Percentiles rank a stretch among this genome's conserved stretches.
These are phyloP conservation scores for Triplophysa tibetana DNA, from an alignment of 2,113 vertebrate species.

Conservation along the genomic window DNA sequence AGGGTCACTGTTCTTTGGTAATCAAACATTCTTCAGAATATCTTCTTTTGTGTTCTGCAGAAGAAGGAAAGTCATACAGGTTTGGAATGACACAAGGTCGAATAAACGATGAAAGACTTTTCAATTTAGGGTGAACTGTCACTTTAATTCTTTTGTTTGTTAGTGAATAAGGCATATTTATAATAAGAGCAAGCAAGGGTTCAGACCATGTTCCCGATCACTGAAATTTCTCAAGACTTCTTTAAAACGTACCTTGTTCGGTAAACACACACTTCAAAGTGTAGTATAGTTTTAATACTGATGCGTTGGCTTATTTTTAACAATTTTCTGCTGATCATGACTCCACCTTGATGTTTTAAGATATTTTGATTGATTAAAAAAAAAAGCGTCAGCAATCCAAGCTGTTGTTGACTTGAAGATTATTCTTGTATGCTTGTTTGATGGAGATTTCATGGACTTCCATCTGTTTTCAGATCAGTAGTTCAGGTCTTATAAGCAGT, in stretches of 20 bases:
- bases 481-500: slow-evolving; percentile 24
- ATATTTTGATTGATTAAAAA: not conserved
- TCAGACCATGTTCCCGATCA: not conserved
- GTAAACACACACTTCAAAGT: not conserved
- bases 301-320: not conserved
- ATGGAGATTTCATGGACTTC: slow-evolving; percentile 5
- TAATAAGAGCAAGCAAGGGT: too few species aligned
- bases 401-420: slow-evolving; percentile 12
- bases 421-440: slow-evolving; percentile 26
- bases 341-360: slow-evolving; percentile 26
- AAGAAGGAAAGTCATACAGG: too few species aligned
- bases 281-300: slow-evolving; percentile 13
- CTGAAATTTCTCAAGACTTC: not conserved
- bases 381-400: not conserved
- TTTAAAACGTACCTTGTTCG: not conserved
- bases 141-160: not conserved
- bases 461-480: slow-evolving; percentile 23
- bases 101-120: not conserved
- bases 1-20: too few species aligned
- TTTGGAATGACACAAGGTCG: too few species aligned
- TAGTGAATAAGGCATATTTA: too few species aligned
- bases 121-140: not conserved
- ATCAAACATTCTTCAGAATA: too few species aligned
- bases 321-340: slow-evolving; percentile 12
- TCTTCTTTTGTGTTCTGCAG: too few species aligned